Evolutionary conservation across 2,888 invertebrate genomes (phyloP), one percentile per base, ranked within the genome.

Genomic region (Smittia aterrima): DNA sequence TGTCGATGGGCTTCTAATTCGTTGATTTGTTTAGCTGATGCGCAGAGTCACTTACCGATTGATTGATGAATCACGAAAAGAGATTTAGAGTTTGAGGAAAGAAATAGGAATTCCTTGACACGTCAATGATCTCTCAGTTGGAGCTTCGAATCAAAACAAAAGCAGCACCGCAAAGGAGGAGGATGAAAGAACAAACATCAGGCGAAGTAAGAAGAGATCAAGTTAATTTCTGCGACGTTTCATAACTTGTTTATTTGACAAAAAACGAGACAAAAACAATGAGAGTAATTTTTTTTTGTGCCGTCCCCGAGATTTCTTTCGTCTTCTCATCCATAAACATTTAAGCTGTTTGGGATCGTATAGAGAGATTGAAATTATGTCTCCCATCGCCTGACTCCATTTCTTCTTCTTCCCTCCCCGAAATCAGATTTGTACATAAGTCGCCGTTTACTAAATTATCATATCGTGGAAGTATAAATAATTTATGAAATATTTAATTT

Each of bases 401-500:
- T 53, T 4, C 18, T 53, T 53, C 13, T 53, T 4, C 16, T 13
- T 53, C 53, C 9, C 27, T 27, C 2, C 3, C 64, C n/a, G 64
- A 27, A 16, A 58, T 3, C 20, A 58, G 58, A 18, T 58, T 58
- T 58, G 58, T 58, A 6, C 32, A 9, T 6, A 22, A 58, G 58
- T 58, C 22, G 47, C 47, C 58, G 22, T 58, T 58, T 58, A 58
- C 20, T 58, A 64, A 64, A 64, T 64, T 64, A 64, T 64, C 25
- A 64, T 64, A 27, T 27, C 25, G 20, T 58, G 58, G 24, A 9
- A 58, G 7, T 22, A 22, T 58, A 58, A 58, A 58, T 58, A 58
- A 58, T 58, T 58, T 64, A 64, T 64, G 64, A 64, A 64, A 64
- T 64, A 64, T 64, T 64, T 64, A 27, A 64, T 64, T 64, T 64